Conservation (phyloP, 2,888 invertebrate genomes). For the Drosophila greeni region DNA sequence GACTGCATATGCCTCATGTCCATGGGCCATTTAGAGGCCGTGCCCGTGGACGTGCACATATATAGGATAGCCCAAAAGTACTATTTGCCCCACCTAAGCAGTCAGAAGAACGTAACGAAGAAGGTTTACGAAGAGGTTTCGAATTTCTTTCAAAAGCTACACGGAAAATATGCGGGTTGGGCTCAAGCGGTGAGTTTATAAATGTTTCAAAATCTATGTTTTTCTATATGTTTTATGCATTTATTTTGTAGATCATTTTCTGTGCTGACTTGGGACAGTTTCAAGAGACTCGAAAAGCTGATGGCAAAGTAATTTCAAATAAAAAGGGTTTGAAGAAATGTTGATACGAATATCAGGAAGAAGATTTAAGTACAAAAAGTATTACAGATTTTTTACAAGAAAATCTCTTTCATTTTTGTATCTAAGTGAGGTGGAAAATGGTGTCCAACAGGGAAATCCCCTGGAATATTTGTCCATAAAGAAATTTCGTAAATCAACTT, state of each 20-base stretch:
- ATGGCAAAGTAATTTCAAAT: background rate
- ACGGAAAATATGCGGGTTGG: slow-evolving; percentile 95
- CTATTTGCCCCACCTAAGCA: slow-evolving; percentile 87
- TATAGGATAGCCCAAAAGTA: slow-evolving; percentile 91
- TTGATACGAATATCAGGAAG: background rate
- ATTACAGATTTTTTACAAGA: background rate
- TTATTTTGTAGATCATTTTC: slow-evolving; percentile 14
- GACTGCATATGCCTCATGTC: slow-evolving; percentile 99
- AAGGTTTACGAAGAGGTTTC: slow-evolving; percentile 93
- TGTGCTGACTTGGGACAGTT: slow-evolving; percentile 24
- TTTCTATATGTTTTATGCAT: background rate
- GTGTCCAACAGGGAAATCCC: background rate
- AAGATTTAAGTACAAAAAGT: background rate
- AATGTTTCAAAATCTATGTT: too few species aligned
- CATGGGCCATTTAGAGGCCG: slow-evolving; percentile 89
- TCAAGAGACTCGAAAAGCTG: background rate
- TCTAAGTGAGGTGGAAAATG: background rate
- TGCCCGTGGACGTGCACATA: slow-evolving; percentile 98
- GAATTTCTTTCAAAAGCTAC: slow-evolving; percentile 87
- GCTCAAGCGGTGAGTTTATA: slow-evolving; percentile 89
- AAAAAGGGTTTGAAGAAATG: slow-evolving; percentile 6
- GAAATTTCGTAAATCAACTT: background rate
- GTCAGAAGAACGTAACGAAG: slow-evolving; percentile 87
- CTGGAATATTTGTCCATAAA: background rate
- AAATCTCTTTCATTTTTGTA: background rate